phyloP scores from a whole-genome alignment of 2,113 vertebrate genomes.

The Centropus bengalensis region DNA sequence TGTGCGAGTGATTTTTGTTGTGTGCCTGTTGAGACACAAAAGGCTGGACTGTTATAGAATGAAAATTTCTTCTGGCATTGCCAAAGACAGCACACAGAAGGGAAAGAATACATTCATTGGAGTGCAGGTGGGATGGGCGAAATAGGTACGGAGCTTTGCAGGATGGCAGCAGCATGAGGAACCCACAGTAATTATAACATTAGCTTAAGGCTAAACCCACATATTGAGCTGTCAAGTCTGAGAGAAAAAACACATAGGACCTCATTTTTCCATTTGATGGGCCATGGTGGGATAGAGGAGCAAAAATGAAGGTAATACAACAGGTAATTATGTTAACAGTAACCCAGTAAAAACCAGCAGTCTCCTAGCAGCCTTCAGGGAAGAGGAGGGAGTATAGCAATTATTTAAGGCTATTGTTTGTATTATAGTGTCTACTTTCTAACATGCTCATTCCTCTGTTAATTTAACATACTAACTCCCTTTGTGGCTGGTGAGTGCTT shows the following conservation, averaged over 20 bases:
- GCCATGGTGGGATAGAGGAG: not conserved
- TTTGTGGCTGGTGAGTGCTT: not conserved
- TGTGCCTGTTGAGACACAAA: not conserved
- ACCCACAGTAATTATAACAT: not conserved
- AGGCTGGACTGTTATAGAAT: not conserved
- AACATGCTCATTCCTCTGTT: not conserved
- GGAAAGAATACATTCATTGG: not conserved
- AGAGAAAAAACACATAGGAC: not conserved
- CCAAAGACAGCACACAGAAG: not conserved
- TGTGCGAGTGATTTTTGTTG: not conserved
- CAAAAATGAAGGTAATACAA: not conserved
- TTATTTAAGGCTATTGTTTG: not conserved
- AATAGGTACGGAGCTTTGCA: not conserved
- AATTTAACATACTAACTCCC: not conserved
- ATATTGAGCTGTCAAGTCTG: slow-evolving; percentile 3
- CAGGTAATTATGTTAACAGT: not conserved
- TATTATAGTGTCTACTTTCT: not conserved
- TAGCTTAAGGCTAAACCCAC: not conserved
- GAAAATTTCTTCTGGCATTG: not conserved
- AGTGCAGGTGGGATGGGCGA: not conserved
- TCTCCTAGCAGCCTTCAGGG: not conserved
- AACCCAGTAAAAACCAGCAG: not conserved
- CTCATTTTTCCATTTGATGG: slow-evolving; percentile 21
- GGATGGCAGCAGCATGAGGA: not conserved
- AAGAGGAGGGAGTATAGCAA: not conserved